phyloP scores from a whole-genome alignment of 2,888 invertebrate species.

The Oithona nana region DNA sequence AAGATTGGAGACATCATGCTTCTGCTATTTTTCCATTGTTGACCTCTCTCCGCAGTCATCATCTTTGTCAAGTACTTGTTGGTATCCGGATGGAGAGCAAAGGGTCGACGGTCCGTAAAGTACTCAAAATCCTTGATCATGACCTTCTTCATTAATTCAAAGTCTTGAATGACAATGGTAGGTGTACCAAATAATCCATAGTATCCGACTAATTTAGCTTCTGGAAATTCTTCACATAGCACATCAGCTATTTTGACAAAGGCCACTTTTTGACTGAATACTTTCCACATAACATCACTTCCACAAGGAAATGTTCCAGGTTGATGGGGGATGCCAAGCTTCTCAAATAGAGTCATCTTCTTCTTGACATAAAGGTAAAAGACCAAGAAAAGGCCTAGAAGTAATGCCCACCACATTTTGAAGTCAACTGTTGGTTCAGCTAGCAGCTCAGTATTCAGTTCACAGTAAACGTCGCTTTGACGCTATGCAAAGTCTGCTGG shows the following conservation, averaged over 20 bases:
- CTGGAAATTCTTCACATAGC: neutral
- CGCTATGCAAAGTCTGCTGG: too few relatives aligned
- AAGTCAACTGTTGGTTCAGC: too few relatives aligned
- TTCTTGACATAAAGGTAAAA: neutral
- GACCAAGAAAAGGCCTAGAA: neutral
- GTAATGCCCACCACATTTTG: neutral
- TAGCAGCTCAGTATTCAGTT: too few relatives aligned
- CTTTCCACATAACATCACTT: neutral
- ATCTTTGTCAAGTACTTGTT: neutral
- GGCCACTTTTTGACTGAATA: neutral
- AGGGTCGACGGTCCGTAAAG: neutral
- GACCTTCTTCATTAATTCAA: neutral
- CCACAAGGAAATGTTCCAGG: neutral
- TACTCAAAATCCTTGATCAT: slow-evolving; percentile 1
- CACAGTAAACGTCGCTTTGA: too few relatives aligned
- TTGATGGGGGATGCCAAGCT: neutral
- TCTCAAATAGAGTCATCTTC: neutral
- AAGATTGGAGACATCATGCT: neutral
- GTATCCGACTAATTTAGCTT: neutral
- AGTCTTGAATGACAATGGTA: neutral
- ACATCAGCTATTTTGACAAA: neutral
- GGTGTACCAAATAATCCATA: neutral
- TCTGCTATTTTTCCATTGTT: slow-evolving; percentile 1
- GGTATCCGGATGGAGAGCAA: neutral
- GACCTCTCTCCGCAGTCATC: neutral